Evolutionary conservation across 1,140 invertebrate genomes (phyloP), one percentile per base, ranked within the genome.

Genomic region (Trissolcus basalis): DNA sequence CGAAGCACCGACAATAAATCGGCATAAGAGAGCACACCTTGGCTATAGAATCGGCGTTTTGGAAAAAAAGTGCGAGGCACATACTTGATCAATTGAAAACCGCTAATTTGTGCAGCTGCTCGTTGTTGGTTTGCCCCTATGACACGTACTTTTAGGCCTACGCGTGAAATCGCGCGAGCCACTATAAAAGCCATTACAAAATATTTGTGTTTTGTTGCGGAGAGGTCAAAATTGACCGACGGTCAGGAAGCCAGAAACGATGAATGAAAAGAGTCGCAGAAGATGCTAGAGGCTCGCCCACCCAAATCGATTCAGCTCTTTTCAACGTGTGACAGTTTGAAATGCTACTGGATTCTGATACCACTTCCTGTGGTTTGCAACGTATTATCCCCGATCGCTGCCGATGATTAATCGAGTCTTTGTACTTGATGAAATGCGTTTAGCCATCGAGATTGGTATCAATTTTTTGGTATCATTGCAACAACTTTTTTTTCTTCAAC

Each of bases 281-380:
- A 41, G 19, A 15, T 63, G 55, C 32, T 14, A 58, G 36, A 67
- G 19, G 5, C 11, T 65, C 55, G 76, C 76, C 77, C 77, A 78
- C 77, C 77, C 77, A 78, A 71, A 78, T 74, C 71, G 77, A 61
- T 74, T 68, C 71, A 74, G 44, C 56, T 59, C 67, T 51, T 27
- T 78, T 78, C 45, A 74, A 56, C 15, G 43, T 41, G 39, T 47
- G 55, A 68, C 70, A 71, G 74, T 74, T 74, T 15, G 47, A 69
- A 71, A 74, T 56, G 77, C 77, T 78, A 78, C 77, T 14, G 77
- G 39, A 71, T 70, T 78, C 65, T 53, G n/a, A 33, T 72, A 48
- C 27, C 15, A 68, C 64, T 75, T 75, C 72, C 72, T 69, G 72
- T 58, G 45, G 55, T 45, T 67, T 55, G 8, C 14, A 5, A 44